A percentile compares a stretch with the other conserved stretches of the same genome.
These are phyloP conservation scores for Hemichromis elongatus DNA, from an alignment of 2,113 vertebrate species.

Conservation along the genomic window DNA sequence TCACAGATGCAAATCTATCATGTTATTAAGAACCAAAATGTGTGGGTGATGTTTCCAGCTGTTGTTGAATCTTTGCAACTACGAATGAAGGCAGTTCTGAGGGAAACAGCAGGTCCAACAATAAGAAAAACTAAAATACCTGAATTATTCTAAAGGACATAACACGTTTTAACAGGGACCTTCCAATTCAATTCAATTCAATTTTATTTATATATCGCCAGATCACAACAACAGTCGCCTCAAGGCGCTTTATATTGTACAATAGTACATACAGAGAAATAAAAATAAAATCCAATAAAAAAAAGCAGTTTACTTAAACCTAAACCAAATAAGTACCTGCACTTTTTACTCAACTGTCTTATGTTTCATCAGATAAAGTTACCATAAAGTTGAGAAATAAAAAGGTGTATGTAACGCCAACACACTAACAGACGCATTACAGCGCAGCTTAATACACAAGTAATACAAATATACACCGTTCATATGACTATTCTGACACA, in stretches of 20 bases:
- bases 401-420: background rate
- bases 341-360: background rate
- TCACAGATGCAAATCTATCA: background rate
- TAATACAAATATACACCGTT: background rate
- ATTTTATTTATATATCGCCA: no score
- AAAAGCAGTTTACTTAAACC: background rate
- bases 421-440: background rate
- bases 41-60: background rate
- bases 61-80: background rate
- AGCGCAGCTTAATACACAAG: background rate
- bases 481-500: background rate
- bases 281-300: no score
- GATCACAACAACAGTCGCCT: no score
- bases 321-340: background rate
- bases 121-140: background rate
- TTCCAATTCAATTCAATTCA: no score
- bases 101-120: rapidly evolving
- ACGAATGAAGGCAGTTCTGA: background rate
- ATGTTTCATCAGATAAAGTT: background rate
- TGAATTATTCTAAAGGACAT: background rate
- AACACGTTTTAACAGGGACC: background rate
- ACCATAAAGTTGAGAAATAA: background rate
- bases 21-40: background rate
- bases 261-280: no score
- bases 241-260: no score